Percentiles rank a stretch among this genome's conserved stretches.
Evolutionary conservation across 2,797 vertebrate genomes (phyloP).

Genomic region (Diglossa cyanea): DNA sequence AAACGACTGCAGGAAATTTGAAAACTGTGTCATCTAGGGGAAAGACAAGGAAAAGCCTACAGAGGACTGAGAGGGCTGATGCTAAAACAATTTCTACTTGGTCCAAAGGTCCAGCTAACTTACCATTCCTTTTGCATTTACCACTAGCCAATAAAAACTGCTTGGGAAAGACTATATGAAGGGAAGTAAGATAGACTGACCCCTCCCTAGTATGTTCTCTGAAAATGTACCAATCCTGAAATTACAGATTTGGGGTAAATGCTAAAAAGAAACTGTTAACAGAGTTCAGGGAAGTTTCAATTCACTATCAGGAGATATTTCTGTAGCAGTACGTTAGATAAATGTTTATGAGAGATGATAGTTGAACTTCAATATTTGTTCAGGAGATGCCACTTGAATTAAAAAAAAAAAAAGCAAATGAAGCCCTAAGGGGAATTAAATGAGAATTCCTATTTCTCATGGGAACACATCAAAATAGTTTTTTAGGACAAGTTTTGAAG

Average conservation of each 20-base stretch:
- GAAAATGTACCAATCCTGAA: not conserved
- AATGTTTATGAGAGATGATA: not conserved
- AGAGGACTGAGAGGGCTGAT: not conserved
- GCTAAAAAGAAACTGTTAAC: not conserved
- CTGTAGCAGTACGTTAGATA: not conserved
- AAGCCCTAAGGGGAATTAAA: not conserved
- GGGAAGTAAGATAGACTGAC: not conserved
- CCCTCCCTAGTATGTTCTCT: not conserved
- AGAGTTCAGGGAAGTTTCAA: not conserved
- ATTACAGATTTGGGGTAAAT: not conserved
- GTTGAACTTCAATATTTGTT: not conserved
- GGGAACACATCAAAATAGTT: not conserved
- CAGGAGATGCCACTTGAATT: not conserved
- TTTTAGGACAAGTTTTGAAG: not conserved
- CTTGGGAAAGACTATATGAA: not conserved
- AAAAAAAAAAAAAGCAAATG: not conserved
- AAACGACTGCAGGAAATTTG: accelerated
- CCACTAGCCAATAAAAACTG: not conserved
- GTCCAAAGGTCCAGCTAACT: not conserved
- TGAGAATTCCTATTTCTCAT: not conserved
- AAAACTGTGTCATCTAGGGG: not conserved
- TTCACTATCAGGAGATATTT: not conserved
- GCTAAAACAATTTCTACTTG: not conserved
- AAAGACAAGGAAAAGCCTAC: not conserved
- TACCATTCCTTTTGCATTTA: not conserved